Conservation (phyloP, 2,888 invertebrate species). For the Chloromyia formosa region DNA sequence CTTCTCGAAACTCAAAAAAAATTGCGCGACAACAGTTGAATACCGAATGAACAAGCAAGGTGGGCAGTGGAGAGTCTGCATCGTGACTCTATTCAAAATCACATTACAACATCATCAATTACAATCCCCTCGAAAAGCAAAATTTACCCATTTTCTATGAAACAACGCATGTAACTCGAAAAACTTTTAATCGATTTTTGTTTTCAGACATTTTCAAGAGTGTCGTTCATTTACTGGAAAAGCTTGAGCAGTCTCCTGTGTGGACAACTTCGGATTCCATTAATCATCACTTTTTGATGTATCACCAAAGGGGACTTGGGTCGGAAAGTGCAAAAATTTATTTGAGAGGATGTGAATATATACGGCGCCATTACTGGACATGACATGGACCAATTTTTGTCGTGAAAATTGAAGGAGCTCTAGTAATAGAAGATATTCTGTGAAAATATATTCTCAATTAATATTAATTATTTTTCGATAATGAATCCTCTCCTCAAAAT, state of each 20-base stretch:
- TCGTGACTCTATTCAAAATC: conserved; percentile 10
- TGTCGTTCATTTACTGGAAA: background rate
- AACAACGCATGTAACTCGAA: background rate
- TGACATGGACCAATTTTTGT: no score
- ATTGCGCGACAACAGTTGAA: no score
- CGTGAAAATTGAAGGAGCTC: no score
- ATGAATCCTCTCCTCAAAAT: no score
- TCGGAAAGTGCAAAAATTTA: background rate
- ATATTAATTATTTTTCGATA: no score
- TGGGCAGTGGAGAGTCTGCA: background rate
- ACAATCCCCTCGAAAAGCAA: background rate
- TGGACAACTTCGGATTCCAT: background rate
- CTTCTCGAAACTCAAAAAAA: background rate
- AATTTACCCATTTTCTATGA: background rate
- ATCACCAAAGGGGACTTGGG: background rate
- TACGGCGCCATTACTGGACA: no score
- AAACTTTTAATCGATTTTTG: conserved; percentile 36
- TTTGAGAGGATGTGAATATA: no score
- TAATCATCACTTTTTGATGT: conserved; percentile 27
- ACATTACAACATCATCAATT: conserved; percentile 23
- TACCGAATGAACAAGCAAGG: no score
- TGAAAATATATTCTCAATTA: no score
- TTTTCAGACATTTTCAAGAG: background rate
- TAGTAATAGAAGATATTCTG: no score
- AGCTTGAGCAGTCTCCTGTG: conserved; percentile 14